Evolutionary conservation across 2,888 invertebrate species (phyloP).

Genomic region (Acleris emargana): DNA sequence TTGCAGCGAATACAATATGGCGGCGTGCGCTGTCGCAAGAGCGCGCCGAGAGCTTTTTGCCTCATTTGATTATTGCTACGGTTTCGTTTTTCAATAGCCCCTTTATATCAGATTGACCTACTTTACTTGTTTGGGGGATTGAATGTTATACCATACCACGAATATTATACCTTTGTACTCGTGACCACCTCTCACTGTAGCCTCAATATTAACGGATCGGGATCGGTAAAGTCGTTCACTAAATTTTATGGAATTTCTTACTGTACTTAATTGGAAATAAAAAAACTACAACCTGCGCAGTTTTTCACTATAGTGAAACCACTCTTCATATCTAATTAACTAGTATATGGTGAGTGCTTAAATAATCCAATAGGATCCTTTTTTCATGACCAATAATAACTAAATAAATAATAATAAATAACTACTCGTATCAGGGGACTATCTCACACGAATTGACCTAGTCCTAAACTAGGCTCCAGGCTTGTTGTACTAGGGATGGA

Average conservation of each 20-base stretch:
- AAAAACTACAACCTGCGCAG: too few relatives aligned
- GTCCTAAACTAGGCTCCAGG: too few relatives aligned
- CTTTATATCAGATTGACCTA: constrained; percentile 78
- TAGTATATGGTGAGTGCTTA: too few relatives aligned
- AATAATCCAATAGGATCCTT: too few relatives aligned
- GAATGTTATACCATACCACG: constrained; percentile 63
- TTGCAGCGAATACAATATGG: constrained; percentile 74
- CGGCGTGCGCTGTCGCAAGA: constrained; percentile 68
- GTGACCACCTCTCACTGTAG: constrained; percentile 1
- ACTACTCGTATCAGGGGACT: too few relatives aligned
- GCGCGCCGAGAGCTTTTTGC: constrained; percentile 66
- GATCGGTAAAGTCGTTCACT: neutral
- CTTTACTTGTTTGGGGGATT: constrained; percentile 73
- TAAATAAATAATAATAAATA: too few relatives aligned
- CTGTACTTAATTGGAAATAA: too few relatives aligned
- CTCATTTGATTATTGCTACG: constrained; percentile 73
- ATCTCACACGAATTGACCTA: too few relatives aligned
- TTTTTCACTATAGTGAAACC: too few relatives aligned
- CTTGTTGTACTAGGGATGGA: too few relatives aligned
- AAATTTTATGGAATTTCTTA: neutral
- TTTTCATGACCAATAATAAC: too few relatives aligned
- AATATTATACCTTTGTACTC: constrained; percentile 42
- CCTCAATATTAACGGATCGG: constrained; percentile 16
- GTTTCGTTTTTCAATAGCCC: constrained; percentile 80
- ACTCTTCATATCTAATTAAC: too few relatives aligned